Evolutionary conservation across 2,113 vertebrate species (phyloP).

Genomic region (Tachuris rubrigastra): DNA sequence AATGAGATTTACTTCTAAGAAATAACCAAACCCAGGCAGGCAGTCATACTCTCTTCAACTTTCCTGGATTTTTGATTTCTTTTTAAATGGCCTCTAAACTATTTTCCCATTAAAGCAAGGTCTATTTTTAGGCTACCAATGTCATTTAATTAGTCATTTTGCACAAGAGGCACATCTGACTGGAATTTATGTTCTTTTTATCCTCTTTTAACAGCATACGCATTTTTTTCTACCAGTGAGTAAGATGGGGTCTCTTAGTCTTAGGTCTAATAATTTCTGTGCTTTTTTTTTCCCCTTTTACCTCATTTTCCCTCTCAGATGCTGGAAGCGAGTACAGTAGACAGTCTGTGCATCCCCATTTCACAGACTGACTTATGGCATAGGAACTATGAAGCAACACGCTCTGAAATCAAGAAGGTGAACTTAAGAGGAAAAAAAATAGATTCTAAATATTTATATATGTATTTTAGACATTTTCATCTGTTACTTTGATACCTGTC

Average conservation of each 20-base stretch:
- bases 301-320: background rate
- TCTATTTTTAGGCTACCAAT: conserved; percentile 2
- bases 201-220: background rate
- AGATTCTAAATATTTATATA: background rate
- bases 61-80: background rate
- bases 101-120: conserved; percentile 52
- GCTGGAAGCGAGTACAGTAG: background rate
- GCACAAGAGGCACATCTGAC: conserved; percentile 17
- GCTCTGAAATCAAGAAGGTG: background rate
- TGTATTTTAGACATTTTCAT: background rate
- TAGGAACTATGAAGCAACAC: background rate
- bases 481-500: background rate
- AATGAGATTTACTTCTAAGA: conserved; percentile 11
- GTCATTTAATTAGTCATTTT: conserved; percentile 24
- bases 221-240: background rate
- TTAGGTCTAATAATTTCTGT: background rate
- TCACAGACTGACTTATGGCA: background rate
- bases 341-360: background rate
- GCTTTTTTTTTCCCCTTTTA: background rate
- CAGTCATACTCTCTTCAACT: background rate
- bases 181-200: conserved; percentile 23
- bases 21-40: conserved; percentile 3
- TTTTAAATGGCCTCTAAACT: conserved; percentile 1
- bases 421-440: background rate
- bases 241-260: background rate